A percentile compares a stretch with the other conserved stretches of the same genome.
Conservation (phyloP, 2,113 vertebrate species). For the Phrynosoma blainvillii region DNA sequence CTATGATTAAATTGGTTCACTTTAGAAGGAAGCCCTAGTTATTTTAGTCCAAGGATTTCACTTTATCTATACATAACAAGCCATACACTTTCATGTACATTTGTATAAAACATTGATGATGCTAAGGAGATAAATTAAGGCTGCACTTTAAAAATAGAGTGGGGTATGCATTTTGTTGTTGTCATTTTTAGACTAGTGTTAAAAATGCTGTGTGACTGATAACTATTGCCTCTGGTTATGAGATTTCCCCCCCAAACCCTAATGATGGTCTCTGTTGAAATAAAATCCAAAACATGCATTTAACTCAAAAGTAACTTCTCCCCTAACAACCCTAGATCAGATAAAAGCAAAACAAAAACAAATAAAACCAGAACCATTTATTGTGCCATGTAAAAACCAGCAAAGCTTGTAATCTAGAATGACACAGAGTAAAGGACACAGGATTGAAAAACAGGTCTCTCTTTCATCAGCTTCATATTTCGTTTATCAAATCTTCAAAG, state of each 20-base stretch:
- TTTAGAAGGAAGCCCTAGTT: not conserved
- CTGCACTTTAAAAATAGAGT: not conserved
- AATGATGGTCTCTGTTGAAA: not conserved
- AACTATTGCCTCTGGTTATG: not conserved
- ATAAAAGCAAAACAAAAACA: slow-evolving; percentile 11
- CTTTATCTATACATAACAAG: not conserved
- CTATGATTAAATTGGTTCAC: not conserved
- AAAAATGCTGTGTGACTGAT: not conserved
- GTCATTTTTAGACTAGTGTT: not conserved
- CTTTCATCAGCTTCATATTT: slow-evolving; percentile 16
- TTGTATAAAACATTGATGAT: slow-evolving; percentile 19
- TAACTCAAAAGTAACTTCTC: not conserved
- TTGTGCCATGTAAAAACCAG: slow-evolving; percentile 9
- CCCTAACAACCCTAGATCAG: slow-evolving; percentile 13
- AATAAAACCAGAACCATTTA: slow-evolving; percentile 11
- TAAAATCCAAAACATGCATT: not conserved
- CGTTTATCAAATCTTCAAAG: slow-evolving; percentile 9
- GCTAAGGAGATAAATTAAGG: not conserved
- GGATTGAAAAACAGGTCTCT: slow-evolving; percentile 40
- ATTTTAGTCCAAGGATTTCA: not conserved
- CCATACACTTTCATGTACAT: not conserved
- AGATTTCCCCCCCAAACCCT: not conserved
- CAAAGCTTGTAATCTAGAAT: slow-evolving; percentile 13
- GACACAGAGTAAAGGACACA: not conserved
- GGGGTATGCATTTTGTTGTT: not conserved